These are phyloP conservation scores for Zaprionus vittiger DNA, from an alignment of 1,140 invertebrate genomes.

Conservation along the genomic window DNA sequence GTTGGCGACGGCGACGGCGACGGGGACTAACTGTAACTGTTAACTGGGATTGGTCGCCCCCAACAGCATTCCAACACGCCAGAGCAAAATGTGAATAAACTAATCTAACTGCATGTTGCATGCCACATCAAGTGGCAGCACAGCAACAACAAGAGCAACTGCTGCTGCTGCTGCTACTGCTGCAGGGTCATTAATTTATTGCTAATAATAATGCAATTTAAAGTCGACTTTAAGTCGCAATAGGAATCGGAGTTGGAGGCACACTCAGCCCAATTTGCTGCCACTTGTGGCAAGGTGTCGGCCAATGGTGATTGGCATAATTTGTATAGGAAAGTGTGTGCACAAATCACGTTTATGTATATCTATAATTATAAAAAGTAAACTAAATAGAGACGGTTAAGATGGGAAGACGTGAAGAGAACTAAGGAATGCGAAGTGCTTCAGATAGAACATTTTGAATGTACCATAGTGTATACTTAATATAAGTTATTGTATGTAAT, in stretches of 20 bases:
- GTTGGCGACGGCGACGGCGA: constrained; percentile 64
- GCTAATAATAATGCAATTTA: constrained; percentile 75
- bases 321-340: background rate
- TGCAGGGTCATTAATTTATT: constrained; percentile 63
- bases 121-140: constrained; percentile 55
- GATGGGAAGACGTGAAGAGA: background rate
- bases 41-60: constrained; percentile 58
- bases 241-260: constrained; percentile 20
- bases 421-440: too few species aligned
- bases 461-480: too few species aligned
- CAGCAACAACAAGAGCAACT: constrained; percentile 24
- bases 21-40: constrained; percentile 55
- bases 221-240: background rate
- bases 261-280: constrained; percentile 28
- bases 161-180: constrained; percentile 1
- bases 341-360: background rate
- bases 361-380: background rate
- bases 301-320: constrained; percentile 5
- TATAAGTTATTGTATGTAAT: too few species aligned
- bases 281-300: constrained; percentile 49
- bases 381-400: background rate
- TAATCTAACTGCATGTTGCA: constrained; percentile 76
- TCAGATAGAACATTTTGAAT: too few species aligned
- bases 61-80: constrained; percentile 71
- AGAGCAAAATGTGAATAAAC: constrained; percentile 56